phyloP scores from a whole-genome alignment of 2,888 invertebrate genomes.

The Chorisops tibialis region DNA sequence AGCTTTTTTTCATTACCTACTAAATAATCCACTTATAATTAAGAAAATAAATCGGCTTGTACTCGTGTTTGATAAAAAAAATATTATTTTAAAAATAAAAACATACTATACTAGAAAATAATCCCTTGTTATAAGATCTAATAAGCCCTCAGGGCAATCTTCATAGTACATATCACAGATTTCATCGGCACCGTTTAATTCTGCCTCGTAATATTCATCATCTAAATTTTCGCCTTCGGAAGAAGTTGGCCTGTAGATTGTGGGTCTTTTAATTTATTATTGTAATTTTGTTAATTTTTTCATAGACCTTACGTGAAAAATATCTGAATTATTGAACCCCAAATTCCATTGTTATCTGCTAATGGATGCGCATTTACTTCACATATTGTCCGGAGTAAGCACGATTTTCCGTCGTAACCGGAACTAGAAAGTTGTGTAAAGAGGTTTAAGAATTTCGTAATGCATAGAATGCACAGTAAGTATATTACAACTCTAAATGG shows the following conservation, averaged over 20 bases:
- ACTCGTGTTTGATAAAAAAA: no score
- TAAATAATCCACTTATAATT: no score
- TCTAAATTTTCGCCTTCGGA: not conserved
- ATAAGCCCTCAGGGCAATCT: constrained; percentile 10
- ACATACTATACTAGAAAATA: constrained; percentile 1
- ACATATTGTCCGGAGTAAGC: constrained; percentile 65
- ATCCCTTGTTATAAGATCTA: constrained; percentile 14
- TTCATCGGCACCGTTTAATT: not conserved
- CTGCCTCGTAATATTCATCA: constrained; percentile 16
- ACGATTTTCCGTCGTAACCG: constrained; percentile 59
- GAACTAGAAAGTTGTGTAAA: constrained; percentile 49
- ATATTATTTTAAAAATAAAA: no score
- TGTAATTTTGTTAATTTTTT: no score
- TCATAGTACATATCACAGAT: not conserved
- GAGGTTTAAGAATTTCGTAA: no score
- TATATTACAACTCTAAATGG: constrained; percentile 1
- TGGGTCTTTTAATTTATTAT: not conserved
- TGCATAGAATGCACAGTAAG: no score
- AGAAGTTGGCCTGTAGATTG: constrained; percentile 5
- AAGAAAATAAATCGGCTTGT: no score
- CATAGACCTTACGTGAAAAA: constrained; percentile 70
- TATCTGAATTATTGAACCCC: constrained; percentile 65
- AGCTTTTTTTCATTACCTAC: no score
- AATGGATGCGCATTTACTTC: constrained; percentile 56
- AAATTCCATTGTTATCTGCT: constrained; percentile 57